Evolutionary conservation across 1,140 invertebrate species (phyloP).

Genomic region (Aphis craccivora): DNA sequence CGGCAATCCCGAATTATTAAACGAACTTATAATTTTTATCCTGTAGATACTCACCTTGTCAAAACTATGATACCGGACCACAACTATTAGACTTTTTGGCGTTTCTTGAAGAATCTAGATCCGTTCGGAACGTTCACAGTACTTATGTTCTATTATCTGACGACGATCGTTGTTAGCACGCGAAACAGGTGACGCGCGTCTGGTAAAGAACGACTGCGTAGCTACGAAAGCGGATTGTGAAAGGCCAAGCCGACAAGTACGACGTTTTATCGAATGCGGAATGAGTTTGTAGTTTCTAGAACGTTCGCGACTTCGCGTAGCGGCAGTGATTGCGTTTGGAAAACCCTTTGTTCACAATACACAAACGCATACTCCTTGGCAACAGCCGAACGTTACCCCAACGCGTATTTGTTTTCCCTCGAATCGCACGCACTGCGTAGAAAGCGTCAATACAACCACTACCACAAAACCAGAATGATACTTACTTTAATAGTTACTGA

Average conservation of each 20-base stretch:
- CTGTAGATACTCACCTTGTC: neutral
- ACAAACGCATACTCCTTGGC: neutral
- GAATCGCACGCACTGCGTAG: neutral
- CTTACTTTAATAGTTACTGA: too few species aligned
- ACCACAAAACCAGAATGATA: too few species aligned
- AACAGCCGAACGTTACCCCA: neutral
- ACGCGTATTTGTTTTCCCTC: neutral
- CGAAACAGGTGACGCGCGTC: neutral
- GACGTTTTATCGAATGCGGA: constrained; percentile 35
- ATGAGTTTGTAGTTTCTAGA: constrained; percentile 29
- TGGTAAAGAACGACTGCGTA: neutral
- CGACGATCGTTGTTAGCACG: neutral
- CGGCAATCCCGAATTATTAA: neutral
- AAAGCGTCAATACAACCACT: neutral
- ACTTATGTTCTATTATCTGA: neutral
- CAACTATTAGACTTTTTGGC: neutral
- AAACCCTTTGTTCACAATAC: neutral
- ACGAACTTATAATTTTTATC: neutral
- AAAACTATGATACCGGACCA: neutral
- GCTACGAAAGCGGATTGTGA: neutral
- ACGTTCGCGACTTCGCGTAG: constrained; percentile 42
- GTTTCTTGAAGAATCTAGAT: neutral
- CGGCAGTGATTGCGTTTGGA: constrained; percentile 5
- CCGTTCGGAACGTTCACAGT: too few species aligned
- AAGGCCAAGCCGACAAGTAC: constrained; percentile 1